Percentiles rank a stretch among this genome's conserved stretches.
phyloP scores from a whole-genome alignment of 2,113 vertebrate species.

The Chamaea fasciata region DNA sequence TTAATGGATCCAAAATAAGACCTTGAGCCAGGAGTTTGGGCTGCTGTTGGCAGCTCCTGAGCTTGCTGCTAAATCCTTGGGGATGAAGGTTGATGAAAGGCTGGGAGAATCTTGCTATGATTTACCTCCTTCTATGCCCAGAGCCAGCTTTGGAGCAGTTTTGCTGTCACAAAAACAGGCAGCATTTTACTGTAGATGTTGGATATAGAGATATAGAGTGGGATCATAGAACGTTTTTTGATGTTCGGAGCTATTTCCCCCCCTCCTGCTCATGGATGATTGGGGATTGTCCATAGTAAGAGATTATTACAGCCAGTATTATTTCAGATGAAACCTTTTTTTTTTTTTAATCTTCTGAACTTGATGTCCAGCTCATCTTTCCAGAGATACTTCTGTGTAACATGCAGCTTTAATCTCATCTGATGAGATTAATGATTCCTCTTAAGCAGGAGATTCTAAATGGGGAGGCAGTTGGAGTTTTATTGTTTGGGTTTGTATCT shows the following conservation, averaged over 20 bases:
- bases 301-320: neutral
- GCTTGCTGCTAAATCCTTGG: neutral
- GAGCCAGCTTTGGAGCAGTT: neutral
- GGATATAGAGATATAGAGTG: neutral
- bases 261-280: neutral
- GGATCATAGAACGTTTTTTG: neutral
- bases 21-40: neutral
- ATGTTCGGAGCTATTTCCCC: fast-evolving
- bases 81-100: neutral
- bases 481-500: neutral
- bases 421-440: neutral
- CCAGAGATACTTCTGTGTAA: neutral
- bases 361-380: neutral
- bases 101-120: neutral
- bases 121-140: neutral
- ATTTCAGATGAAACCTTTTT: neutral
- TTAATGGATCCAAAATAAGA: neutral
- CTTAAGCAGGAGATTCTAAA: neutral
- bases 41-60: neutral
- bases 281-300: neutral
- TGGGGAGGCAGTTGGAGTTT: neutral
- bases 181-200: neutral
- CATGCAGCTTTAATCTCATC: neutral
- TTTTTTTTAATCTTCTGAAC: neutral
- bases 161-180: neutral